Evolutionary conservation across 2,113 vertebrate species (phyloP).

Genomic region (Melanostigma gelatinosum): DNA sequence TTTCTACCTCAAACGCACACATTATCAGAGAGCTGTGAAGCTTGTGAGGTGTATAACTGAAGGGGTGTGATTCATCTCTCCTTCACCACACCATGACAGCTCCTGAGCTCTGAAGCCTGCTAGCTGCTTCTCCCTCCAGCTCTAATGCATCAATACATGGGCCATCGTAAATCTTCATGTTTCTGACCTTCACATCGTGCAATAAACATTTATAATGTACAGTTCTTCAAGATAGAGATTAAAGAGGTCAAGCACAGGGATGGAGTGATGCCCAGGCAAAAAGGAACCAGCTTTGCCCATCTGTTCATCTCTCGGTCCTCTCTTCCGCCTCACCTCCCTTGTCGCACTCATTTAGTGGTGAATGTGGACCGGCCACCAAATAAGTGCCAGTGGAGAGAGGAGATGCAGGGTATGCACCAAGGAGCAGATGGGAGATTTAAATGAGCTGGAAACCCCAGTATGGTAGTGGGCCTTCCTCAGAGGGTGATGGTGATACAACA

Average conservation of each 20-base stretch:
- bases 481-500: conserved; percentile 28
- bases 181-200: conserved; percentile 6
- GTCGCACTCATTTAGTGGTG: conserved; percentile 63
- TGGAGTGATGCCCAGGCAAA: conserved; percentile 28
- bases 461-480: not conserved
- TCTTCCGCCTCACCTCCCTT: conserved; percentile 72
- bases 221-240: conserved; percentile 3
- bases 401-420: conserved; percentile 27
- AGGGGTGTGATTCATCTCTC: conserved; percentile 47
- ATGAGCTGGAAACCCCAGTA: conserved; percentile 64
- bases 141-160: not conserved
- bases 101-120: conserved; percentile 7
- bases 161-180: not conserved
- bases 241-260: not conserved
- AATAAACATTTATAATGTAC: not conserved
- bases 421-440: conserved; percentile 69
- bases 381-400: conserved; percentile 24
- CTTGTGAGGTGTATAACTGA: conserved; percentile 14
- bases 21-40: conserved; percentile 28
- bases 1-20: conserved; percentile 14
- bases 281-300: conserved; percentile 53
- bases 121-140: conserved; percentile 14
- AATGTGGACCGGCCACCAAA: conserved; percentile 42
- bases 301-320: conserved; percentile 46
- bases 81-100: conserved; percentile 20